Evolutionary conservation across 2,888 invertebrate species (phyloP).

Genomic region (Macropis europaea): DNA sequence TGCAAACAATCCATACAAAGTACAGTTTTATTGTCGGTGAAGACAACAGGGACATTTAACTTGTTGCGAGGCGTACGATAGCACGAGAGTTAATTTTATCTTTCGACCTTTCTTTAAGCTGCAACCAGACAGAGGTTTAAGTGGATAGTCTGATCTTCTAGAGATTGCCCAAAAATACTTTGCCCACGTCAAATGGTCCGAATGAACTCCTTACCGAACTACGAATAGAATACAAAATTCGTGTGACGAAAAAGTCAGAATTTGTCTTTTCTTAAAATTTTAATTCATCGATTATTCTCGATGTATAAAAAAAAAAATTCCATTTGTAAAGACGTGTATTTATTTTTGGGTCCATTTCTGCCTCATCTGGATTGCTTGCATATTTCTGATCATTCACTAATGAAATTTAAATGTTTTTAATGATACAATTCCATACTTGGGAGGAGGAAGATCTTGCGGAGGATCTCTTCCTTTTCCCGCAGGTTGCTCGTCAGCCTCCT

Average conservation of each 20-base stretch:
- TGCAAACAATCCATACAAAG: no score
- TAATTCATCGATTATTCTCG: no score
- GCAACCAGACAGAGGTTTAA: background rate
- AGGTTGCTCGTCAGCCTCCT: slow-evolving; percentile 83
- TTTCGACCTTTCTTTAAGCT: background rate
- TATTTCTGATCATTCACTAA: no score
- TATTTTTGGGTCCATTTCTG: no score
- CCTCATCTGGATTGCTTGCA: no score
- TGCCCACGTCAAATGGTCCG: background rate
- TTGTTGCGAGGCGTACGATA: background rate
- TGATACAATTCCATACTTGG: slow-evolving; percentile 80
- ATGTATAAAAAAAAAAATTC: no score
- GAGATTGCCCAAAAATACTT: slow-evolving; percentile 10
- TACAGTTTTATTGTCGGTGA: no score
- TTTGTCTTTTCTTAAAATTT: no score
- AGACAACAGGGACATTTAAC: background rate
- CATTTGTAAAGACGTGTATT: no score
- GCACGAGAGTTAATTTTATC: slow-evolving; percentile 12
- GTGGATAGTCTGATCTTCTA: background rate
- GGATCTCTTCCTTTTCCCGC: slow-evolving; percentile 85
- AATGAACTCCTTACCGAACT: slow-evolving; percentile 9
- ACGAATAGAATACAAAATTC: no score
- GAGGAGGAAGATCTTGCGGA: slow-evolving; percentile 84
- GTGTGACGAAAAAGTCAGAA: no score
- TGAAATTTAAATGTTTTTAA: no score